Conservation (phyloP, 1,140 invertebrate species). For the Luehdorfia chinensis region DNA sequence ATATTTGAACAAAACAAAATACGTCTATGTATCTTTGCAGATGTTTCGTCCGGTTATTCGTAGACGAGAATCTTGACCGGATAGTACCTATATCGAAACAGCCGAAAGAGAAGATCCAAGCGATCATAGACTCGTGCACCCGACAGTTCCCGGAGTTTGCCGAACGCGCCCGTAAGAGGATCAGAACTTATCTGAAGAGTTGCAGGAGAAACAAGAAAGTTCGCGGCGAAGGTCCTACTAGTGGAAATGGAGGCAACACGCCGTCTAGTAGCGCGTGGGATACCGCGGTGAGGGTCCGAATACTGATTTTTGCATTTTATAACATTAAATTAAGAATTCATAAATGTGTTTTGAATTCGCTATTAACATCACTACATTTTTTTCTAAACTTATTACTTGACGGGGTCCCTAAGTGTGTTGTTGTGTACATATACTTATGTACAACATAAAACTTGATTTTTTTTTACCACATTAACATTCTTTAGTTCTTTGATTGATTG, state of each 20-base stretch:
- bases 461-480: too few relatives aligned
- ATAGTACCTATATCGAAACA: conserved; percentile 98
- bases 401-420: conserved; percentile 1
- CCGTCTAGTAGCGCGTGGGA: conserved; percentile 67
- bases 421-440: neutral
- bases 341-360: too few relatives aligned
- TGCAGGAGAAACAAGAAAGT: conserved; percentile 96
- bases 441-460: too few relatives aligned
- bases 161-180: conserved; percentile 94
- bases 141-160: conserved; percentile 98
- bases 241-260: conserved; percentile 50
- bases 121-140: conserved; percentile 97
- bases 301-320: conserved; percentile 31
- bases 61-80: conserved; percentile 97
- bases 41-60: conserved; percentile 98
- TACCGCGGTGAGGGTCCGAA: conserved; percentile 73
- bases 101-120: conserved; percentile 98
- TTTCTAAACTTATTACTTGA: neutral
- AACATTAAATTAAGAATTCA: neutral
- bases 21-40: conserved; percentile 77
- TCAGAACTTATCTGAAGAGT: conserved; percentile 96
- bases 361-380: too few relatives aligned
- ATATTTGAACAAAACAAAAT: neutral
- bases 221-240: conserved; percentile 80
- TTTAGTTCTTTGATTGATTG: too few relatives aligned